These are phyloP conservation scores for Vulpes ferrilata DNA, from an alignment of 2,113 vertebrate genomes.

Conservation along the genomic window DNA sequence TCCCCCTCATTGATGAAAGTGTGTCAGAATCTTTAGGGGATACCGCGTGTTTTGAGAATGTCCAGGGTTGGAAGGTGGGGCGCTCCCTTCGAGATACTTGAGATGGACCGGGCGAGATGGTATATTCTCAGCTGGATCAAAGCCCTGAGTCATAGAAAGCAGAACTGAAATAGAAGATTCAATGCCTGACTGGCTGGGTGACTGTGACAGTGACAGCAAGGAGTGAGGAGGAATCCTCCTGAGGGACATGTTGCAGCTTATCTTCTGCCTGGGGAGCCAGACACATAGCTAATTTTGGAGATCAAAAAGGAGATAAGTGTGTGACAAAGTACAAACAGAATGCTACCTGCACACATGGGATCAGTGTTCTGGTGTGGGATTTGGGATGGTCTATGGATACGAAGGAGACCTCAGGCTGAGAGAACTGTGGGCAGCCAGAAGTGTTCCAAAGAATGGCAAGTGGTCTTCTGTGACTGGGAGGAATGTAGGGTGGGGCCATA, in stretches of 20 bases:
- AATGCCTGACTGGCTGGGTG: not conserved
- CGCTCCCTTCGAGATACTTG: not conserved
- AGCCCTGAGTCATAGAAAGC: not conserved
- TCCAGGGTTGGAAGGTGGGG: not conserved
- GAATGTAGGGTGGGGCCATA: not conserved
- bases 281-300: fast-evolving
- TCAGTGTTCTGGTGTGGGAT: not conserved
- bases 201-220: not conserved
- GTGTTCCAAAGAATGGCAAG: not conserved
- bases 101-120: not conserved
- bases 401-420: not conserved
- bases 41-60: not conserved
- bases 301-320: not conserved
- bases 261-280: not conserved
- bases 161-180: not conserved
- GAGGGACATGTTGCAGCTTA: not conserved
- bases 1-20: not conserved
- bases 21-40: not conserved
- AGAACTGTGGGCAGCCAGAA: not conserved
- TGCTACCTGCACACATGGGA: fast-evolving
- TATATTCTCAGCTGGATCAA: not conserved
- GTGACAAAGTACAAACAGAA: not conserved
- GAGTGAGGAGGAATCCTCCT: too few species aligned
- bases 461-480: not conserved
- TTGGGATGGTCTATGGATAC: not conserved